phyloP scores from a whole-genome alignment of 92 coral and sea anemone genomes.

The Porites cylindrica region DNA sequence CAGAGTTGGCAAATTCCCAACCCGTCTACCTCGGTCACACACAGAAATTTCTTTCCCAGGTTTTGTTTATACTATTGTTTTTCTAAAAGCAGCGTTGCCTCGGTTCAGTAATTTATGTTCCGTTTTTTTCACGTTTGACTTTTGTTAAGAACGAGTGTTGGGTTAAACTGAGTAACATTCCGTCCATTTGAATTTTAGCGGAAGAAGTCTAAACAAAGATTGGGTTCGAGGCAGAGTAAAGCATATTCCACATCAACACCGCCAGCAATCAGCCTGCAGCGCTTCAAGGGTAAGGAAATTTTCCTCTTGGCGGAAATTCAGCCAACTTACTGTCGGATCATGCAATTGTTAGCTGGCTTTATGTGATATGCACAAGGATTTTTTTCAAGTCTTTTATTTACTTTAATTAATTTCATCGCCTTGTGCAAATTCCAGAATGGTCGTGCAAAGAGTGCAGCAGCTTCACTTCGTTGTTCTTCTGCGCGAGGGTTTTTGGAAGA shows the following conservation, averaged over 20 bases:
- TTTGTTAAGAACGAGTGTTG: neutral
- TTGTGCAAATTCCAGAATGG: constrained; percentile 12
- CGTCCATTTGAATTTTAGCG: constrained; percentile 52
- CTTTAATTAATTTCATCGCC: too few species aligned
- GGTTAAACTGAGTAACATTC: neutral
- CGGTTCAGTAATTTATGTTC: neutral
- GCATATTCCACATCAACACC: constrained; percentile 38
- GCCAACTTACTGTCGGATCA: neutral
- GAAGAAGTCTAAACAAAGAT: constrained; percentile 82
- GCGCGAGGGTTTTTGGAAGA: constrained; percentile 46
- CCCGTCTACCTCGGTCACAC: constrained; percentile 67
- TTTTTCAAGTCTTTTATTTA: neutral
- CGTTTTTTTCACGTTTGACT: neutral
- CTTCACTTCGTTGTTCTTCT: constrained; percentile 17
- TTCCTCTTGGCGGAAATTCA: neutral
- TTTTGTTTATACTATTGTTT: neutral
- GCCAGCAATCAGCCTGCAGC: constrained; percentile 7
- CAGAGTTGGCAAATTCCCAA: constrained; percentile 90
- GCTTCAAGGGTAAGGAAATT: constrained; percentile 10
- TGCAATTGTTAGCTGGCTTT: neutral
- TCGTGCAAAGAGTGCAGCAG: constrained; percentile 59
- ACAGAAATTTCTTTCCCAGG: constrained; percentile 82
- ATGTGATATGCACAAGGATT: too few species aligned
- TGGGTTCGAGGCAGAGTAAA: constrained; percentile 68
- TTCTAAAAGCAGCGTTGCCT: neutral